A percentile compares a stretch with the other conserved stretches of the same genome.
Conservation (phyloP, 2,113 vertebrate genomes). For the Ibidorhyncha struthersii region DNA sequence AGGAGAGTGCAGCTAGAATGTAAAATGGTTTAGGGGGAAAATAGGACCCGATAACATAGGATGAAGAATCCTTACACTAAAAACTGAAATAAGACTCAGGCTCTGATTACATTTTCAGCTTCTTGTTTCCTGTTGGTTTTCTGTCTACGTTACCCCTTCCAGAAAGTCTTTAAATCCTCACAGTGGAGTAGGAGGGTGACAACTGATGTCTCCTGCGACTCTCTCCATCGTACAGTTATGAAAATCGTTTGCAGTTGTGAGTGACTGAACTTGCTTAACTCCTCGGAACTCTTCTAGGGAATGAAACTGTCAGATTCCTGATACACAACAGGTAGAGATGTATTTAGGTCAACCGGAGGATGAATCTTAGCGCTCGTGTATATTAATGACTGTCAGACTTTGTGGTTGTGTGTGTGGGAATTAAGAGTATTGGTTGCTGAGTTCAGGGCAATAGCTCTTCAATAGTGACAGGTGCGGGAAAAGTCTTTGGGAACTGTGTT, state of each 20-base stretch:
- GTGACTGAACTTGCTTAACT: neutral
- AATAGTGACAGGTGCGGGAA: conserved; percentile 1
- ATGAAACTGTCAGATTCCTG: neutral
- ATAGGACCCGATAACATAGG: neutral
- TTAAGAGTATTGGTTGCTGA: conserved; percentile 5
- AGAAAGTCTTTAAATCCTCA: neutral
- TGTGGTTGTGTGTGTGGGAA: neutral
- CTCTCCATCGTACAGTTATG: neutral
- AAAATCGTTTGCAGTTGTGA: conserved; percentile 1
- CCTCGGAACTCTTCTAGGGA: neutral
- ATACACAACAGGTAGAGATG: conserved; percentile 3
- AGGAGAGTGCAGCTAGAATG: rapidly evolving
- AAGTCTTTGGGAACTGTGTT: neutral
- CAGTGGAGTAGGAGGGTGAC: neutral
- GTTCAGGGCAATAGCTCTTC: conserved; percentile 25
- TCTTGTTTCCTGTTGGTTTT: neutral
- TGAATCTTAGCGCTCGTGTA: conserved; percentile 13
- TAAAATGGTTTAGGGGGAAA: neutral
- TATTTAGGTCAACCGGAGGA: conserved; percentile 51
- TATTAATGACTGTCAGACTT: conserved; percentile 43
- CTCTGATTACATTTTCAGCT: neutral
- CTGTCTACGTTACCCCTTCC: neutral
- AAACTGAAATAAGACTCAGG: neutral
- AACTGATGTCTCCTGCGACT: neutral
- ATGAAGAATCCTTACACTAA: neutral